Evolutionary conservation across 2,113 vertebrate species (phyloP), one percentile per base, ranked within the genome.

Genomic region (Sterna hirundo): DNA sequence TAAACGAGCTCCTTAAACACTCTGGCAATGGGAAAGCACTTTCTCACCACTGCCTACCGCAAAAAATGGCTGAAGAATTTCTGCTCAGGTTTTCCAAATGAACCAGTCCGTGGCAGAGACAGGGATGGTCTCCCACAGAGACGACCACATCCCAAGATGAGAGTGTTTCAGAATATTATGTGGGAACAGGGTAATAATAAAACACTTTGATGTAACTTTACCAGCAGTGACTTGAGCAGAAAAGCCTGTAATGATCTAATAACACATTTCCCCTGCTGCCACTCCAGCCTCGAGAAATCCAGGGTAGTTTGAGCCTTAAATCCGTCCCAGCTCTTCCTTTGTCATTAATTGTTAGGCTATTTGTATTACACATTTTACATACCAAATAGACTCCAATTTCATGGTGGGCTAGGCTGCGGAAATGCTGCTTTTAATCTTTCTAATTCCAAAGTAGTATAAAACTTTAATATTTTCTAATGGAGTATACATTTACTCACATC

Each of bases 401-500:
- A 97, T 93, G 96, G 96, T 96, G 92, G 93, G 93, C 91, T 96
- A 94, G 88, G 91, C 88, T 86, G 74, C 82, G 96, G 93, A 97
- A 97, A 97, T 89, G 86, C 47, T 82, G 93, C 82, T 95, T 96
- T 96, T 97, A 96, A 97, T 97, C 92, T 96, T 96, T 97, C 94
- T 97, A 97, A 98, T 97, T 97, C 96, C 95, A 84, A 95, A 94
- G 83, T 87, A 72, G 88, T 95, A 97, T 71, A 90, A 96, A 98
- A 97, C 86, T 94, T 97, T 75, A 97, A 93, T 96, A 97, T 96
- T 97, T 97, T 95, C 94, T 97, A 98, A 98, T 94, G 78, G 96
- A 96, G 88, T 92, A 61, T 95, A 88, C 85, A 81, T 86, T 96
- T 97, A 95, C 94, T 97, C 94, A 97, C 97, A 97, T 96, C 96